phyloP scores from a whole-genome alignment of 2,888 invertebrate species.

The Acleris emargana region DNA sequence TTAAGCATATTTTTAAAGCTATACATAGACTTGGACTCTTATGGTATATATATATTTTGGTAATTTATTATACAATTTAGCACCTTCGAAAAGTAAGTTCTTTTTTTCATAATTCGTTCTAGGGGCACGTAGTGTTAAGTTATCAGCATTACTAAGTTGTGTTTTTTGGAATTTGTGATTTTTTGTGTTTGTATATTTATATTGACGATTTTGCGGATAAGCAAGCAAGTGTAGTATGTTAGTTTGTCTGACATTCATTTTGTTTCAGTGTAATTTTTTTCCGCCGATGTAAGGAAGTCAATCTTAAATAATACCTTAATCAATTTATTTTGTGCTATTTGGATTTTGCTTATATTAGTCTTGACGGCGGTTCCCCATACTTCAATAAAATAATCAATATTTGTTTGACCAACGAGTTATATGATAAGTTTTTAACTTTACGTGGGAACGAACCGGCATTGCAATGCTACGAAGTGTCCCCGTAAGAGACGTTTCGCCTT shows the following conservation, averaged over 20 bases:
- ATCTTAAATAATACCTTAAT: not conserved
- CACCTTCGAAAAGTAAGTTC: not conserved
- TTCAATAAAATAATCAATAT: too few relatives aligned
- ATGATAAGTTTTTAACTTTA: too few relatives aligned
- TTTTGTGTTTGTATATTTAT: conserved; percentile 7
- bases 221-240: conserved; percentile 16
- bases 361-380: too few relatives aligned
- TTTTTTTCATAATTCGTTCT: not conserved
- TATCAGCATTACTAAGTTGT: conserved; percentile 18
- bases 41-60: not conserved
- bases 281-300: not conserved
- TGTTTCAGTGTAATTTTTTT: not conserved
- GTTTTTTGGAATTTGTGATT: conserved; percentile 19
- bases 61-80: not conserved
- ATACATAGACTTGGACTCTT: not conserved
- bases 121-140: conserved; percentile 2
- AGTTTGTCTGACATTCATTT: not conserved
- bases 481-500: conserved; percentile 36
- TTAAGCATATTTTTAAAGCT: not conserved
- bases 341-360: too few relatives aligned
- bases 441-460: too few relatives aligned
- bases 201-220: conserved; percentile 31
- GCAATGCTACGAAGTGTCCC: conserved; percentile 26
- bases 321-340: too few relatives aligned
- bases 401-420: too few relatives aligned